Evolutionary conservation across 2,797 vertebrate genomes (phyloP).

Genomic region (Acipenser oxyrinchus): DNA sequence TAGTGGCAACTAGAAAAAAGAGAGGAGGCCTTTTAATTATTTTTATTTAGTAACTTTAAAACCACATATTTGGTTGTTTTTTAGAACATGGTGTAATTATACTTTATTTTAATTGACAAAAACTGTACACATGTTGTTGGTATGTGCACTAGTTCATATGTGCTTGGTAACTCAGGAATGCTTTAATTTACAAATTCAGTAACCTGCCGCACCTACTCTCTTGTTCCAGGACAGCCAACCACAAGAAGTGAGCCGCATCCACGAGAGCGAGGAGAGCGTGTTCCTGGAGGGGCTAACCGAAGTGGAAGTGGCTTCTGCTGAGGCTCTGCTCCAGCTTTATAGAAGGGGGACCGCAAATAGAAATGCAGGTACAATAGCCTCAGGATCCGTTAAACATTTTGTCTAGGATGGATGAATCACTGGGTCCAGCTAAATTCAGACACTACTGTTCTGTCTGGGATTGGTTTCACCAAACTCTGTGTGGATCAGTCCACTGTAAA

Average conservation of each 20-base stretch:
- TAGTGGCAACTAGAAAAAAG: no score
- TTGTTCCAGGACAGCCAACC: slow-evolving; percentile 30
- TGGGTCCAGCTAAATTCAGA: no score
- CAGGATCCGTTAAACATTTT: no score
- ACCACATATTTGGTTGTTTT: no score
- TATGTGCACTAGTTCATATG: background rate
- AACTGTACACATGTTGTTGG: no score
- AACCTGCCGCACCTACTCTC: background rate
- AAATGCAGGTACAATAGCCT: slow-evolving; percentile 23
- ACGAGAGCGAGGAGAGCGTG: slow-evolving; percentile 35
- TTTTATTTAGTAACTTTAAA: no score
- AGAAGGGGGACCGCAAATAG: slow-evolving; percentile 28
- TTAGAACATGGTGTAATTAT: background rate
- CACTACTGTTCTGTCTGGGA: no score
- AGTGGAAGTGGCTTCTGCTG: slow-evolving; percentile 33
- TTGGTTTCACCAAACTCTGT: no score
- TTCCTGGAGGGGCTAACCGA: slow-evolving; percentile 37
- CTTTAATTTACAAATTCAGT: no score
- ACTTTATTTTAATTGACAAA: background rate
- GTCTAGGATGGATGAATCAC: no score
- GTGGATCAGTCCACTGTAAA: no score
- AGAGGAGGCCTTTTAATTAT: no score
- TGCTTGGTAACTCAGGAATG: background rate
- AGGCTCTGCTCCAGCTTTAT: slow-evolving; percentile 33
- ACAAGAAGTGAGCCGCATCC: slow-evolving; percentile 33